Base-by-base conservation (phyloP, 2,797 vertebrate genomes). In the Meda fulgida region DNA sequence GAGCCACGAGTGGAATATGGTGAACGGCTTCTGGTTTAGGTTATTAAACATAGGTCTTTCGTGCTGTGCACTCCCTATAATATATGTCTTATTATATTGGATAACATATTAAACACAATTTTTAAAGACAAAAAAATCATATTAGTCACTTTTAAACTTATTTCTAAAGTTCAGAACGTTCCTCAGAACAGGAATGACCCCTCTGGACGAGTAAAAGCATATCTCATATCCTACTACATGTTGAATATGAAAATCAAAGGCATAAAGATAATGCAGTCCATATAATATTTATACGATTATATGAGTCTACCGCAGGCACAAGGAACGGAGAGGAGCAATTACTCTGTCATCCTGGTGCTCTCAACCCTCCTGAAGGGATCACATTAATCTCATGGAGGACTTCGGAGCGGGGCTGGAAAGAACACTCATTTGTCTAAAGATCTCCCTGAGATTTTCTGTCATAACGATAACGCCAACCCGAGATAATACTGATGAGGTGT, bases 231-330 rank as follows among this genome's bases (percentile, higher is more conserved):
- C 48, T 19, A 46, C 73, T 55, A 36, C 5, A 6, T 29, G 40
- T 51, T 80, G 69, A 84, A 80, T 65, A 63, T 51, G 83, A 63
- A 67, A 46, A 78, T 85, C 67, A 65, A 31, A 60, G 8, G 80
- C 18, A 29, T 58, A 72, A 79, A 65, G 76, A 80, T 80, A 80
- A 80, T 80, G 67, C 55, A 72, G 77, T 43, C 69, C 55, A 85
- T 85, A 71, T 85, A 85, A 85, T 85, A 85, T 85, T 85, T 80
- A 85, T 85, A 73, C 1, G 21, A 65, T 85, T 63, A 72, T 85
- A 85, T 80, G 77, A 85, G 67, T 73, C 38, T 26, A 51, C 77
- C 38, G 31, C 29, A 38, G 83, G 67, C 75, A 18, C n/a, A 48
- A 29, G 48, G 73, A 53, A 46, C 5, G 4, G 8, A 71, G 29